Conservation (phyloP, 2,888 invertebrate genomes). For the Nycteola revayana region DNA sequence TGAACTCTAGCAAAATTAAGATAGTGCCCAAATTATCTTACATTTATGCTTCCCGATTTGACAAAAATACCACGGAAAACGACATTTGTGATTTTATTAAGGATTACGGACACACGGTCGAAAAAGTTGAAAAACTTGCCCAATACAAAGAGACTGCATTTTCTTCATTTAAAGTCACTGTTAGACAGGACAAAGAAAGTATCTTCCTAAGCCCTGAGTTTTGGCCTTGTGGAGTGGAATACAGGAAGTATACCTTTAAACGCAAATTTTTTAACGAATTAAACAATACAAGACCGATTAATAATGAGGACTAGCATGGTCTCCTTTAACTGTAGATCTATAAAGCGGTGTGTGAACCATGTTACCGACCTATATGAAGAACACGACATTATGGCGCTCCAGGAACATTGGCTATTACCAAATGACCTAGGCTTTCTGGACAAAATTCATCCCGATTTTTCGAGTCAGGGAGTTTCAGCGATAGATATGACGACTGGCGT, state of each 20-base stretch:
- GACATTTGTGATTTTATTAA: not conserved
- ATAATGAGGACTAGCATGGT: constrained; percentile 1
- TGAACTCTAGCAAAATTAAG: constrained; percentile 1
- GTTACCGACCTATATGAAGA: not conserved
- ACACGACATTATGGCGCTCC: constrained; percentile 1
- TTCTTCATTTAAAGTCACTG: constrained; percentile 1
- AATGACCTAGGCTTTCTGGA: not conserved
- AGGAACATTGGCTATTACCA: constrained; percentile 3
- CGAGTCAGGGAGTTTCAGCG: constrained; percentile 2
- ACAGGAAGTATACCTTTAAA: not conserved
- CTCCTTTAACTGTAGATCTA: constrained; percentile 1
- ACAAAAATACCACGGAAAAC: not conserved
- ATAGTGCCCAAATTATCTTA: constrained; percentile 1
- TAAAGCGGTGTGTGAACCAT: not conserved
- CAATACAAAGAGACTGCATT: constrained; percentile 2
- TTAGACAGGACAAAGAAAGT: not conserved
- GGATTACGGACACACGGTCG: constrained; percentile 2
- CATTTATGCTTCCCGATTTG: constrained; percentile 1
- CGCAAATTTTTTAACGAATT: not conserved
- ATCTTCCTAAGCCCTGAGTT: not conserved
- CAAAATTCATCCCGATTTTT: constrained; percentile 1
- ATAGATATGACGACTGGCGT: not conserved
- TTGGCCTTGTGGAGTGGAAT: not conserved
- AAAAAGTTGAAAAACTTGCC: constrained; percentile 1
- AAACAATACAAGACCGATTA: not conserved